These are phyloP conservation scores for Lepidurus packardi DNA, from an alignment of 1,140 invertebrate genomes.

Conservation along the genomic window DNA sequence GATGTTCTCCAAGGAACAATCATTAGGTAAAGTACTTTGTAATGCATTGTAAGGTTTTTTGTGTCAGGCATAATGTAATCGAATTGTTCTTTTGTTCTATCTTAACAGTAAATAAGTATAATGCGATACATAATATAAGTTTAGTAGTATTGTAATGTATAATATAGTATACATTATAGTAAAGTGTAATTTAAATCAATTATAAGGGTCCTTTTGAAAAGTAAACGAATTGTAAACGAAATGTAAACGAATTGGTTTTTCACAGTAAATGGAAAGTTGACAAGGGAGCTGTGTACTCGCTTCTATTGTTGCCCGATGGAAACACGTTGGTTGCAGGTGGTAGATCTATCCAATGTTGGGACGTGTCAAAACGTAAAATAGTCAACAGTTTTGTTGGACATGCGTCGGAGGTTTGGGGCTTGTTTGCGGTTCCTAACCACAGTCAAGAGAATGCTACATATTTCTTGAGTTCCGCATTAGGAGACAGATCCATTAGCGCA, in stretches of 20 bases:
- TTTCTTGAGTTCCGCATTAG: conserved; percentile 56
- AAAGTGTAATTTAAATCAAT: too few species aligned
- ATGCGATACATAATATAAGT: background rate
- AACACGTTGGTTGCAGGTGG: conserved; percentile 59
- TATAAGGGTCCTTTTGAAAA: too few species aligned
- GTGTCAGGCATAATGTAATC: too few species aligned
- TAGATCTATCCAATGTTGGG: conserved; percentile 60
- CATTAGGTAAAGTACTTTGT: conserved; percentile 44
- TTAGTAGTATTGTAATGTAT: too few species aligned
- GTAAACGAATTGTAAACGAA: too few species aligned
- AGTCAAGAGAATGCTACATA: conserved; percentile 45
- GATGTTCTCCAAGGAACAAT: conserved; percentile 44
- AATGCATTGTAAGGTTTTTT: too few species aligned
- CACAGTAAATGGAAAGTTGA: conserved; percentile 59
- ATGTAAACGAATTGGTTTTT: conserved; percentile 37
- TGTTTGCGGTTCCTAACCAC: conserved; percentile 48
- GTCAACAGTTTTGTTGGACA: conserved; percentile 62
- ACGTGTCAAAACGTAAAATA: conserved; percentile 53
- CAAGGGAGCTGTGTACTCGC: conserved; percentile 58
- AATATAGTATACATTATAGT: too few species aligned
- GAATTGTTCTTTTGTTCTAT: too few species aligned
- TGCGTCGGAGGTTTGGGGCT: conserved; percentile 54
- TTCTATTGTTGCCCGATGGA: conserved; percentile 57
- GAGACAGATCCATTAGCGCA: conserved; percentile 54
- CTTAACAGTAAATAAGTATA: too few species aligned